A percentile compares a stretch with the other conserved stretches of the same genome.
Evolutionary conservation across 2,113 vertebrate genomes (phyloP).

Genomic region (Fregetta grallaria): DNA sequence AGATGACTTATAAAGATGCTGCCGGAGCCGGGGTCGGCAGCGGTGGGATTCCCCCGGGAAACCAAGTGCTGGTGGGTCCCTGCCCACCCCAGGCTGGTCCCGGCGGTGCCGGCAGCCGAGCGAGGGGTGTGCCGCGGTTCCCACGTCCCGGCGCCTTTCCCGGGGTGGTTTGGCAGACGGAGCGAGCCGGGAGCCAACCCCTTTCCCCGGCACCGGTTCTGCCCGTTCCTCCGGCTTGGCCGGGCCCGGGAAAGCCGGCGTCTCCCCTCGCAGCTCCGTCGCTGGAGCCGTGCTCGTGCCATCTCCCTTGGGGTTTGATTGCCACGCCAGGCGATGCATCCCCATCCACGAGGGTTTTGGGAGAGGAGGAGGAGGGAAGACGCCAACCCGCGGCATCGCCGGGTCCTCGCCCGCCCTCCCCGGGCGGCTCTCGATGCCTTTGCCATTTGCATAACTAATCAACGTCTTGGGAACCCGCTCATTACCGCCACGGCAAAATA

Average conservation of each 20-base stretch:
- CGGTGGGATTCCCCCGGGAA: neutral
- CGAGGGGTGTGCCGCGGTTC: neutral
- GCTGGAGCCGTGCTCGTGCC: fast-evolving
- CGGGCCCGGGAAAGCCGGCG: neutral
- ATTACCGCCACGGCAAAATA: neutral
- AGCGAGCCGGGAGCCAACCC: neutral
- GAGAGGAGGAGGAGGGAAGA: neutral
- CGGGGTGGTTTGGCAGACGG: neutral
- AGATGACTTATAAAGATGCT: neutral
- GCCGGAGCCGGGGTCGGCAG: fast-evolving
- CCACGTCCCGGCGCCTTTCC: neutral
- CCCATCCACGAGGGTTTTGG: fast-evolving
- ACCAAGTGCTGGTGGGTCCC: neutral
- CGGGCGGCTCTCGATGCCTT: neutral
- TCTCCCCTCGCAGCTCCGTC: neutral
- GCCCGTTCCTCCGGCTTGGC: neutral
- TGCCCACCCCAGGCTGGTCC: neutral
- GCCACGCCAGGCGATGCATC: fast-evolving
- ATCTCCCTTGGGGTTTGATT: neutral
- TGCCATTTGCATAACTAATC: neutral
- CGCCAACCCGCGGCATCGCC: fast-evolving
- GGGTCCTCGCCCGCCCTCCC: neutral
- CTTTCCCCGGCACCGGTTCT: neutral
- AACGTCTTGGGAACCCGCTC: neutral
- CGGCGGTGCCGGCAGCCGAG: neutral